These are phyloP conservation scores for Rostratula benghalensis DNA, from an alignment of 2,113 vertebrate species.

Conservation along the genomic window DNA sequence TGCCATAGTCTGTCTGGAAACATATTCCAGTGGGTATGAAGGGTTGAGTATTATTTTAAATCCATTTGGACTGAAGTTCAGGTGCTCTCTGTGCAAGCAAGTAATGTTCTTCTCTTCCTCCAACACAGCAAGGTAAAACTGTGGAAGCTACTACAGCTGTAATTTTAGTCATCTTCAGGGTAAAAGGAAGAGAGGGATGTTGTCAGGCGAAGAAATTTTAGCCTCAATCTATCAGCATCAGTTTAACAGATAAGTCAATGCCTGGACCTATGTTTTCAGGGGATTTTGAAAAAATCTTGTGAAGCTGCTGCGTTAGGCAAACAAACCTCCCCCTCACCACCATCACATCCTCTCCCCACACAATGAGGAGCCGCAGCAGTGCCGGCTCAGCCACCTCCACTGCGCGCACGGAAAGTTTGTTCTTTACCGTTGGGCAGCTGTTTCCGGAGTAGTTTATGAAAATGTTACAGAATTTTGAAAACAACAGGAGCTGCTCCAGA, in stretches of 20 bases:
- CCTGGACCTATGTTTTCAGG: neutral
- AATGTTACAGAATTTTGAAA: neutral
- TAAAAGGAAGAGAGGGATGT: neutral
- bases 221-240: neutral
- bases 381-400: neutral
- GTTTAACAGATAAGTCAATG: neutral
- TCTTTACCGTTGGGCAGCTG: constrained; percentile 21
- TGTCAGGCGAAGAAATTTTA: neutral
- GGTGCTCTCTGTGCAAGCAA: neutral
- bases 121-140: neutral
- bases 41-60: neutral
- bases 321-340: neutral
- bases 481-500: neutral
- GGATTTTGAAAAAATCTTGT: neutral
- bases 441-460: constrained; percentile 1
- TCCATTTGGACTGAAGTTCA: neutral
- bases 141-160: neutral
- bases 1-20: neutral
- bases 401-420: neutral
- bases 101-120: neutral
- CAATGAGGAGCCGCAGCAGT: rapidly evolving
- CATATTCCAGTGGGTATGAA: neutral
- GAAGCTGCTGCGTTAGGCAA: neutral
- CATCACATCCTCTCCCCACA: neutral
- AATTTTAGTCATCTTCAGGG: neutral